Evolutionary conservation across 2,113 vertebrate species (phyloP), one percentile per base, ranked within the genome.

Genomic region (Australoheros scitulus): DNA sequence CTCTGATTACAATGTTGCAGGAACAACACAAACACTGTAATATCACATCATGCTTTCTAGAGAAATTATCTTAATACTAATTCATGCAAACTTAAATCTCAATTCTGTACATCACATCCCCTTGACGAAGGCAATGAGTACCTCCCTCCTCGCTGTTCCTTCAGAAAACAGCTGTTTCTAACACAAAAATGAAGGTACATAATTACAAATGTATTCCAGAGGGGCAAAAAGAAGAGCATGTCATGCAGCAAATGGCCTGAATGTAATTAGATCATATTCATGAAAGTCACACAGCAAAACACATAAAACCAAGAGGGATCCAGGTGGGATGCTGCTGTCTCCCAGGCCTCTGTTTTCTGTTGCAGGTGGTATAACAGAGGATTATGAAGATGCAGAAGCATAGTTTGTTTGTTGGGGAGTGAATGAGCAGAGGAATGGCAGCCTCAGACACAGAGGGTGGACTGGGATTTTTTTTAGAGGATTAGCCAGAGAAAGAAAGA

Each of bases 401-500:
- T 20, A 4, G 58, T 81, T 79, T 74, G 78, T 81, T 75, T 7
- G 60, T 41, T 72, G 76, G 74, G 22, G 60, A 72, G 58, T 64
- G 17, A 83, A 76, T 18, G 77, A 34, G 76, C 41, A 22, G 64
- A 89, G 76, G 64, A 84, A 84, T 61, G 61, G 7, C 18, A 34
- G 86, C 80, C 75, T 81, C 78, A 83, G 74, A 85, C 81, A 77
- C 34, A 80, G 70, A 64, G 63, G 15, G 79, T 50, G 58, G 83
- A 89, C 41, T 70, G 47, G 76, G 88, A 85, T 86, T 88, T 26
- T 88, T 26, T 26, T 78, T 61, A 58, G 72, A 36, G 81, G 89
- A 89, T 91, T 85, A 90, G 65, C 59, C 26, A 61, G 61, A 77
- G 61, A 87, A 50, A 75, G 70, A 70, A 82, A 76, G 34, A 86